These are phyloP conservation scores for Lepidochitona cinerea DNA, from an alignment of 2,888 invertebrate genomes.

Conservation along the genomic window DNA sequence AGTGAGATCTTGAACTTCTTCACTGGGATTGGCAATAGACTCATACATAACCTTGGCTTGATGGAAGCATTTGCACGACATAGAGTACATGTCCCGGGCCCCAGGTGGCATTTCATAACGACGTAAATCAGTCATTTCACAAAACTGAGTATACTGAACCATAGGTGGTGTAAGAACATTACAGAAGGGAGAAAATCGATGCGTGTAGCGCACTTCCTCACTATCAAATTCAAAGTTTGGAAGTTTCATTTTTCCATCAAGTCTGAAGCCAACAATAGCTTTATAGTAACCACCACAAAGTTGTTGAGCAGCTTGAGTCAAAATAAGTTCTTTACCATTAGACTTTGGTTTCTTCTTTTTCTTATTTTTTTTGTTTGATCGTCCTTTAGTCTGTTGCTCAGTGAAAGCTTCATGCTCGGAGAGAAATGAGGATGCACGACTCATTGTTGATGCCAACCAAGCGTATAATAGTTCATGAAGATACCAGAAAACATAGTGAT, in stretches of 20 bases:
- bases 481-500: slow-evolving; percentile 86
- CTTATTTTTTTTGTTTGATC: slow-evolving; percentile 74
- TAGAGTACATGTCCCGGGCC: slow-evolving; percentile 77
- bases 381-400: slow-evolving; percentile 64
- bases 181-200: slow-evolving; percentile 91
- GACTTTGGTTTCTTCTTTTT: slow-evolving; percentile 77
- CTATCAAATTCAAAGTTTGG: slow-evolving; percentile 92
- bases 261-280: slow-evolving; percentile 90
- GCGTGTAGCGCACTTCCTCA: slow-evolving; percentile 92
- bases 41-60: slow-evolving; percentile 90
- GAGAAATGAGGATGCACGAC: slow-evolving; percentile 88
- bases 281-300: slow-evolving; percentile 97
- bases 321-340: slow-evolving; percentile 86
- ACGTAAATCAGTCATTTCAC: slow-evolving; percentile 79
- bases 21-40: slow-evolving; percentile 84
- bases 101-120: slow-evolving; percentile 63
- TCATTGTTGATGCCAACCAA: slow-evolving; percentile 92
- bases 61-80: slow-evolving; percentile 92
- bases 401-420: slow-evolving; percentile 81
- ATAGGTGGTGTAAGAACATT: slow-evolving; percentile 90
- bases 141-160: slow-evolving; percentile 81
- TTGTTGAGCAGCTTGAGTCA: slow-evolving; percentile 92
- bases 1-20: slow-evolving; percentile 80
- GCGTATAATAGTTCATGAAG: slow-evolving; percentile 94
- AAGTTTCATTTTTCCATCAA: slow-evolving; percentile 86